phyloP scores from a whole-genome alignment of 1,140 invertebrate genomes.

The Philotrypesis tridentata region DNA sequence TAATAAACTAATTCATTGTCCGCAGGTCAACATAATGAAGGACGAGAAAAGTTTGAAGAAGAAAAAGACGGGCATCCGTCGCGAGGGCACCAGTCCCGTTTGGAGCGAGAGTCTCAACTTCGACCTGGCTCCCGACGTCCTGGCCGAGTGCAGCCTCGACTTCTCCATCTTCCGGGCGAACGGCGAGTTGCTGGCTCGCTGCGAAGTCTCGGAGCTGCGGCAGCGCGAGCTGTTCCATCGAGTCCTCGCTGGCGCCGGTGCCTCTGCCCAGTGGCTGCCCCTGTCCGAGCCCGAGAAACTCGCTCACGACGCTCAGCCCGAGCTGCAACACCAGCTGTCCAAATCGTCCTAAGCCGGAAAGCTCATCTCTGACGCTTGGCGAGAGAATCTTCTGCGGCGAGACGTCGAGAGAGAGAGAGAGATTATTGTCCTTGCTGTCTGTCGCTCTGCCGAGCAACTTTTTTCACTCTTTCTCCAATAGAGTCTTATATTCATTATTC shows the following conservation, averaged over 20 bases:
- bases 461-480: not conserved
- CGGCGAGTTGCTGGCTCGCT: slow-evolving; percentile 74
- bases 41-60: slow-evolving; percentile 88
- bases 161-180: slow-evolving; percentile 75
- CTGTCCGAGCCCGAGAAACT: slow-evolving; percentile 63
- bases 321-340: not conserved
- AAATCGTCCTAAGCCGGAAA: slow-evolving; percentile 8
- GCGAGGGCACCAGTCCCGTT: slow-evolving; percentile 88
- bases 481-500: not conserved
- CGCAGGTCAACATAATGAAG: slow-evolving; percentile 81
- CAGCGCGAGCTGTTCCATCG: slow-evolving; percentile 75
- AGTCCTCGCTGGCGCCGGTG: slow-evolving; percentile 75
- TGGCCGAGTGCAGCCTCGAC: slow-evolving; percentile 74
- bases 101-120: slow-evolving; percentile 93
- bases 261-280: slow-evolving; percentile 76
- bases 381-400: not conserved
- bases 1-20: too few species aligned
- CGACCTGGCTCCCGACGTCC: slow-evolving; percentile 79
- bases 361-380: not conserved
- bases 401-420: not conserved
- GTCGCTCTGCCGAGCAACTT: not conserved
- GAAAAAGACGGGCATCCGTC: slow-evolving; percentile 91
- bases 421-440: not conserved
- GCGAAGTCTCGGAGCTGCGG: slow-evolving; percentile 71
- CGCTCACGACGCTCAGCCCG: not conserved